A percentile compares a stretch with the other conserved stretches of the same genome.
Conservation (phyloP, 2,888 invertebrate species). For the Micoletzkya japonica region DNA sequence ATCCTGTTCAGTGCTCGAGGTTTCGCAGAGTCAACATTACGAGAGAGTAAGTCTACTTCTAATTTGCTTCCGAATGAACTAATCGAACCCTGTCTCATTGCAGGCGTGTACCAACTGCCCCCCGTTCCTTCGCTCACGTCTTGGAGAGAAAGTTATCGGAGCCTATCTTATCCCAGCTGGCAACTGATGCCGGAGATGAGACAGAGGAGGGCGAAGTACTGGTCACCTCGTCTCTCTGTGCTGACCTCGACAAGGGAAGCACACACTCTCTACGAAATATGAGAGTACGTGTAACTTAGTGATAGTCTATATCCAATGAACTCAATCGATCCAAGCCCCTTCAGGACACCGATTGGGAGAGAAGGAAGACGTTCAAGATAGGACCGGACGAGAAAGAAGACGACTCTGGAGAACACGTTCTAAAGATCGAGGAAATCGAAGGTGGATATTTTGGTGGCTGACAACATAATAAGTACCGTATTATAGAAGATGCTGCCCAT, state of each 20-base stretch:
- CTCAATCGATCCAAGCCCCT: neutral
- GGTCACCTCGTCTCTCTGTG: conserved; percentile 23
- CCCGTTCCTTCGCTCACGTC: conserved; percentile 6
- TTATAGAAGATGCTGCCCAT: too few relatives aligned
- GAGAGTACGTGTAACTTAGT: conserved; percentile 1
- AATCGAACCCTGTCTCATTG: neutral
- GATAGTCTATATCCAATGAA: neutral
- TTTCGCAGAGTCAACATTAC: too few relatives aligned
- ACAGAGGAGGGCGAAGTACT: neutral
- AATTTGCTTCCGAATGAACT: neutral
- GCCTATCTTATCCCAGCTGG: neutral
- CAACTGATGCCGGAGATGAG: neutral
- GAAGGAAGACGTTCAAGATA: neutral
- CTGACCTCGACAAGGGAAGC: conserved; percentile 14
- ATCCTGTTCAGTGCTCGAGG: too few relatives aligned
- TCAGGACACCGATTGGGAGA: conserved; percentile 1
- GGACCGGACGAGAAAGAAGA: conserved; percentile 22
- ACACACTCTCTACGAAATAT: conserved; percentile 10
- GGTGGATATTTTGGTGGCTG: too few relatives aligned
- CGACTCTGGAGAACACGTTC: conserved; percentile 1
- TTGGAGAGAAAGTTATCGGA: conserved; percentile 26
- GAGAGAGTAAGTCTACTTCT: too few relatives aligned
- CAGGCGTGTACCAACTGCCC: too few relatives aligned
- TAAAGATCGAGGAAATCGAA: neutral
- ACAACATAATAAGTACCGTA: too few relatives aligned